Evolutionary conservation across 2,113 vertebrate species (phyloP).

Genomic region (Motacilla alba): DNA sequence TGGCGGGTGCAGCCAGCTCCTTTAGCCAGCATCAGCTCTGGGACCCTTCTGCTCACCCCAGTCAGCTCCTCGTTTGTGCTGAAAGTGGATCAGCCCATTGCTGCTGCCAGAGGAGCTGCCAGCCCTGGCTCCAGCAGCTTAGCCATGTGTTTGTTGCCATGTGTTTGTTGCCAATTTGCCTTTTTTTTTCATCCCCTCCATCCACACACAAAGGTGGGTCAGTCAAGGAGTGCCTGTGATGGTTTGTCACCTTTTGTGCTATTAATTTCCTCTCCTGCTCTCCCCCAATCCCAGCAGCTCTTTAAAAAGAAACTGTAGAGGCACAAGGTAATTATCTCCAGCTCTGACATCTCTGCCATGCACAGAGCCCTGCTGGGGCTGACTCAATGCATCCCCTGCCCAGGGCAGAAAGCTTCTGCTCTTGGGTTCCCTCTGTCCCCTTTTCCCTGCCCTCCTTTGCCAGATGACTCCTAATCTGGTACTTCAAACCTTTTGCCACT

Average conservation of each 20-base stretch:
- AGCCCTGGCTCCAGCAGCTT: not conserved
- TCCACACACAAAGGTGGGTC: not conserved
- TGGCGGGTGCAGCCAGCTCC: not conserved
- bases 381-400: not conserved
- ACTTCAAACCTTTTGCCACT: not conserved
- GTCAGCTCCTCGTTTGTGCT: accelerated
- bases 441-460: not conserved
- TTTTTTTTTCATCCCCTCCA: not conserved
- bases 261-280: not conserved
- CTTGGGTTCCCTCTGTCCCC: not conserved
- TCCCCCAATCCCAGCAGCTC: not conserved
- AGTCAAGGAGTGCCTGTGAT: not conserved
- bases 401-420: not conserved
- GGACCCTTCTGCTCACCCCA: not conserved
- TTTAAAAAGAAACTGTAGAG: not conserved
- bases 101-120: not conserved
- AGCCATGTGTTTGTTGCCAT: not conserved
- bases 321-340: not conserved
- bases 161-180: not conserved
- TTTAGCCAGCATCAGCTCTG: not conserved
- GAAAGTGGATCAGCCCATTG: accelerated
- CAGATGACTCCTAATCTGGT: not conserved
- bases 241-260: not conserved
- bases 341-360: not conserved
- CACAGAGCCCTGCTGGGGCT: not conserved